Percentiles rank a stretch among this genome's conserved stretches.
phyloP scores from a whole-genome alignment of 2,888 invertebrate genomes.

The Drosophila atripex region DNA sequence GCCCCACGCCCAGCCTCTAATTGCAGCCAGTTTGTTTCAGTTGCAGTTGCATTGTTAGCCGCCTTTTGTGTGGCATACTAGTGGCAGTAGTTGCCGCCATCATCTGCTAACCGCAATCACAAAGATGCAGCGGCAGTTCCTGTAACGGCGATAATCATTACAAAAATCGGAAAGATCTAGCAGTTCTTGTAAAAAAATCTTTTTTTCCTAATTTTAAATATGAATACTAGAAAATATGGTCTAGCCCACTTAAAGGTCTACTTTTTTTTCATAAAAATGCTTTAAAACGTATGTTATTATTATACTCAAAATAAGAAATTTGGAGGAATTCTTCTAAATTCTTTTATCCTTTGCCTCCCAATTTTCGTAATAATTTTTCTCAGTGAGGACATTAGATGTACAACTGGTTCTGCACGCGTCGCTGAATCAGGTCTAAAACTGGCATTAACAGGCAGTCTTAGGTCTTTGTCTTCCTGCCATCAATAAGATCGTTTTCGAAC shows the following conservation, averaged over 20 bases:
- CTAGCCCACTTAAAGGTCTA: no score
- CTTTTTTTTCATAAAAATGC: no score
- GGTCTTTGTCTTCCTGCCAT: conserved; percentile 80
- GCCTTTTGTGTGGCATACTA: conserved; percentile 50
- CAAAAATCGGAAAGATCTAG: conserved; percentile 63
- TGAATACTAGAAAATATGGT: not conserved
- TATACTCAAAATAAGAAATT: no score
- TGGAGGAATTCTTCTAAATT: no score
- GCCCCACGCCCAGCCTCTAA: conserved; percentile 75
- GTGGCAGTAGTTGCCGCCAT: conserved; percentile 23
- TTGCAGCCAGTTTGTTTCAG: conserved; percentile 59
- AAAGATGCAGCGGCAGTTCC: conserved; percentile 46
- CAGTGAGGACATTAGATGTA: conserved; percentile 19
- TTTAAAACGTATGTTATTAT: no score
- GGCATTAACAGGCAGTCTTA: conserved; percentile 66
- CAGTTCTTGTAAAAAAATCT: conserved; percentile 1
- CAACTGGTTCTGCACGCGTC: conserved; percentile 72
- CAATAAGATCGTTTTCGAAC: conserved; percentile 74
- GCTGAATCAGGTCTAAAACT: conserved; percentile 30
- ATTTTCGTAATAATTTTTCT: not conserved
- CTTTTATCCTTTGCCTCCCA: not conserved
- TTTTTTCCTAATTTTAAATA: not conserved
- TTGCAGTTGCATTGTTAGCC: conserved; percentile 65
- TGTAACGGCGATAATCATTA: conserved; percentile 76
- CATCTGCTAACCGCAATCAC: conserved; percentile 35